Percentiles rank a stretch among this genome's conserved stretches.
Conservation (phyloP, 2,113 vertebrate species). For the Leucosticte australis region DNA sequence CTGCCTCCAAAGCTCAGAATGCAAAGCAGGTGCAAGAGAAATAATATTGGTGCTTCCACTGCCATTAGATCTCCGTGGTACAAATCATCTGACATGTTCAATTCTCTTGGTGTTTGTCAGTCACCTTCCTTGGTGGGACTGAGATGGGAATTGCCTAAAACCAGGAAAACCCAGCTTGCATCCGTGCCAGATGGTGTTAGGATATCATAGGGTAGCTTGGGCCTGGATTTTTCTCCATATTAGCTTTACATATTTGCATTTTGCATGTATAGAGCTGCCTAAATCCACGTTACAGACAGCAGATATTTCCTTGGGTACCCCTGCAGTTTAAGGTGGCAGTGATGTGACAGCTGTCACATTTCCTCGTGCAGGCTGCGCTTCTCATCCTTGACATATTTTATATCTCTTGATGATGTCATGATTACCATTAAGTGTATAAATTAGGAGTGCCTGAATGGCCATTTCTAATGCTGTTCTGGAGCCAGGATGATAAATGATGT, state of each 20-base stretch:
- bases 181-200: neutral
- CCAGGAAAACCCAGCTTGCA: neutral
- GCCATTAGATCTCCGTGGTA: neutral
- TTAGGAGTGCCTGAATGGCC: neutral
- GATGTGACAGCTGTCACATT: neutral
- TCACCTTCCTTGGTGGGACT: neutral
- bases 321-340: neutral
- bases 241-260: neutral
- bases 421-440: neutral
- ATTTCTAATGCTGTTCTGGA: neutral
- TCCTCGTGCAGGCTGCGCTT: neutral
- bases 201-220: neutral
- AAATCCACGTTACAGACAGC: neutral
- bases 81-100: neutral
- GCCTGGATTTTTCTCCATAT: neutral
- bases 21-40: conserved; percentile 8
- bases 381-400: neutral
- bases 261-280: neutral
- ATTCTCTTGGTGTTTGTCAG: neutral
- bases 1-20: neutral
- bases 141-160: neutral
- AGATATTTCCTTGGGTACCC: neutral
- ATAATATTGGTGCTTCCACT: neutral
- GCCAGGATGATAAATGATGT: neutral
- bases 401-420: neutral